Conservation (phyloP, 2,797 vertebrate genomes). For the Anguilla pacifica region DNA sequence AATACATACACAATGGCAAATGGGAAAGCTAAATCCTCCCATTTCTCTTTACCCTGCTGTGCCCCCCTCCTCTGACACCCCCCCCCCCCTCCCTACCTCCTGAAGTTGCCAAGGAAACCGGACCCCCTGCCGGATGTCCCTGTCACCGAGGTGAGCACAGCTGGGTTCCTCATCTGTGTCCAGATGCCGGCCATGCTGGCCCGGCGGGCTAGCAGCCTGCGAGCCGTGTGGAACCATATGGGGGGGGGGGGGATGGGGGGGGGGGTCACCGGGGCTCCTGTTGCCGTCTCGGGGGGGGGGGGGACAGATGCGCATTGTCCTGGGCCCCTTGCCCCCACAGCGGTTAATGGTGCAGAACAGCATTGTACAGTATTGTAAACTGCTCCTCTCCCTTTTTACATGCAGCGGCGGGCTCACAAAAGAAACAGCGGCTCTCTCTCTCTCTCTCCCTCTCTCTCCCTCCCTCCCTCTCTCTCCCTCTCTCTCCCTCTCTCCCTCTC, state of each 20-base stretch:
- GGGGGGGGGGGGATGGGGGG: conserved; percentile 60
- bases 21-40: background rate
- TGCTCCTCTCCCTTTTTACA: conserved; percentile 69
- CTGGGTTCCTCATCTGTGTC: conserved; percentile 67
- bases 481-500: conserved; percentile 56
- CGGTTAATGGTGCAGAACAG: conserved; percentile 78
- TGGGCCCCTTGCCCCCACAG: conserved; percentile 61
- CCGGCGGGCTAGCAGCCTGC: conserved; percentile 64
- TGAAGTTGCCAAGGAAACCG: conserved; percentile 69
- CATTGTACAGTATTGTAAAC: conserved; percentile 83
- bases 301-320: conserved; percentile 71
- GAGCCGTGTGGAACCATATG: conserved; percentile 75
- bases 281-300: conserved; percentile 49
- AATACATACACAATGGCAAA: conserved; percentile 28
- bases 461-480: conserved; percentile 62
- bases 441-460: conserved; percentile 62
- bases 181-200: conserved; percentile 81
- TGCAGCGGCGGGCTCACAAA: conserved; percentile 62
- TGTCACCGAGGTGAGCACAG: conserved; percentile 58
- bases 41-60: conserved; percentile 16
- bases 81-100: conserved; percentile 4
- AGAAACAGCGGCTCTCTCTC: conserved; percentile 47
- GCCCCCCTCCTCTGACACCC: background rate
- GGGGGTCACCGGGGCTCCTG: conserved; percentile 62
- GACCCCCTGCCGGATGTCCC: conserved; percentile 42